These are phyloP conservation scores for Pyrocephalus nanus DNA, from an alignment of 2,797 vertebrate species.

Conservation along the genomic window DNA sequence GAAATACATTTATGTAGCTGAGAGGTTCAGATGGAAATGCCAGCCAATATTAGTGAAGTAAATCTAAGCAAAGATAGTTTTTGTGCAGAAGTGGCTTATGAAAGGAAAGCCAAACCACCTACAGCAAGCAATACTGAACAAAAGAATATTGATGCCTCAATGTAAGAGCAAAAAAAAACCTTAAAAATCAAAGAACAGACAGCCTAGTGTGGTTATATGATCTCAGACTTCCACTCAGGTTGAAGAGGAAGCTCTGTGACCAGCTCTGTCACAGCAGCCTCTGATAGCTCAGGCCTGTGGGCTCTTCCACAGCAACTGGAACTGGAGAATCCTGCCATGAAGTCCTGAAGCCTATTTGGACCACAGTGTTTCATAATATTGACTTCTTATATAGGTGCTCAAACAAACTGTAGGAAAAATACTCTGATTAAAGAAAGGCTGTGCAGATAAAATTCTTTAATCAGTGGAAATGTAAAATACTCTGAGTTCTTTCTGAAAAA, in stretches of 20 bases:
- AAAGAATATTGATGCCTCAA: background rate
- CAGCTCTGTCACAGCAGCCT: background rate
- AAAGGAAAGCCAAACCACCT: slow-evolving; percentile 15
- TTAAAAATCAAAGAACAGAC: background rate
- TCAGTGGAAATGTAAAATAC: background rate
- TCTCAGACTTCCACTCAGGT: background rate
- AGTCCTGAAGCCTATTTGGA: background rate
- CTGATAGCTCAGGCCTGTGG: background rate
- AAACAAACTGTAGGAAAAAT: background rate
- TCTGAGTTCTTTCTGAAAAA: background rate
- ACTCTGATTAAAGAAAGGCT: background rate
- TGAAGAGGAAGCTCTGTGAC: background rate
- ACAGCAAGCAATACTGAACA: background rate
- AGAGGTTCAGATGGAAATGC: slow-evolving; percentile 26
- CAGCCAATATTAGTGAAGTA: slow-evolving; percentile 44
- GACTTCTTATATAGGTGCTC: background rate
- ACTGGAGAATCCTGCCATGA: background rate
- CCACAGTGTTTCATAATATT: background rate
- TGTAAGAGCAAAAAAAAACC: background rate
- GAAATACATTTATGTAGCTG: slow-evolving; percentile 42
- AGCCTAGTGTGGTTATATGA: background rate
- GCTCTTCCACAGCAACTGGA: background rate
- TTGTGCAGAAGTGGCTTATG: background rate
- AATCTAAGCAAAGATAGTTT: slow-evolving; percentile 41
- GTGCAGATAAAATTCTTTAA: background rate